Conservation (phyloP, 2,797 vertebrate genomes). For the Thunnus albacares region DNA sequence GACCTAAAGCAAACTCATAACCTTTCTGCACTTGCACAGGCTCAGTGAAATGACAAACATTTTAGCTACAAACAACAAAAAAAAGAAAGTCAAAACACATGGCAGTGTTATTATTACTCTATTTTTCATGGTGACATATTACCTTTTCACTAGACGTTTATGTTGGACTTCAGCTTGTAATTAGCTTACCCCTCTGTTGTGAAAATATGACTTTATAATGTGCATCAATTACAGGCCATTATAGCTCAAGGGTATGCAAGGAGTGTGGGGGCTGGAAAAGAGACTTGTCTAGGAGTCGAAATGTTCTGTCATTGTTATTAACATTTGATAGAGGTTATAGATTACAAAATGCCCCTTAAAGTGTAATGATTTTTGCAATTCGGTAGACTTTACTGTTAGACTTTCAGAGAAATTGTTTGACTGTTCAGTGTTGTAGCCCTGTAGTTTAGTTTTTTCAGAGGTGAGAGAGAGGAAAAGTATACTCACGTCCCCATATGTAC, state of each 20-base stretch:
- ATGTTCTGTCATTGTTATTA: constrained; percentile 5
- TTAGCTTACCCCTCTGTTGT: constrained; percentile 38
- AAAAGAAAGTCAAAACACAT: constrained; percentile 11
- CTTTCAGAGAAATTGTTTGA: neutral
- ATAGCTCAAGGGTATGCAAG: constrained; percentile 39
- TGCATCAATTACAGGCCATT: constrained; percentile 50
- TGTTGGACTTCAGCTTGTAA: constrained; percentile 39
- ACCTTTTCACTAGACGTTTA: constrained; percentile 24
- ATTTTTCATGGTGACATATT: constrained; percentile 47
- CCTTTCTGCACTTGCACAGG: constrained; percentile 2
- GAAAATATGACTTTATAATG: constrained; percentile 53
- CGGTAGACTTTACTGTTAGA: neutral
- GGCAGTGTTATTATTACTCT: constrained; percentile 7
- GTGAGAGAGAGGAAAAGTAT: neutral
- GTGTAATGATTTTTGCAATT: neutral
- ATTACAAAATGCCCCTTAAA: constrained; percentile 20
- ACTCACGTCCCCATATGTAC: neutral
- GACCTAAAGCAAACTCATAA: neutral
- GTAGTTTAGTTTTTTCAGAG: neutral
- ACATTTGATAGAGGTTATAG: constrained; percentile 9
- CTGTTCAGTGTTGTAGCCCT: neutral
- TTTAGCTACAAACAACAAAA: constrained; percentile 13
- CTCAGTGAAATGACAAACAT: constrained; percentile 17
- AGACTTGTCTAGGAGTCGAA: neutral
- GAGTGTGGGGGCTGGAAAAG: constrained; percentile 12